A percentile compares a stretch with the other conserved stretches of the same genome.
Evolutionary conservation across 2,113 vertebrate species (phyloP).

Genomic region (Egretta garzetta): DNA sequence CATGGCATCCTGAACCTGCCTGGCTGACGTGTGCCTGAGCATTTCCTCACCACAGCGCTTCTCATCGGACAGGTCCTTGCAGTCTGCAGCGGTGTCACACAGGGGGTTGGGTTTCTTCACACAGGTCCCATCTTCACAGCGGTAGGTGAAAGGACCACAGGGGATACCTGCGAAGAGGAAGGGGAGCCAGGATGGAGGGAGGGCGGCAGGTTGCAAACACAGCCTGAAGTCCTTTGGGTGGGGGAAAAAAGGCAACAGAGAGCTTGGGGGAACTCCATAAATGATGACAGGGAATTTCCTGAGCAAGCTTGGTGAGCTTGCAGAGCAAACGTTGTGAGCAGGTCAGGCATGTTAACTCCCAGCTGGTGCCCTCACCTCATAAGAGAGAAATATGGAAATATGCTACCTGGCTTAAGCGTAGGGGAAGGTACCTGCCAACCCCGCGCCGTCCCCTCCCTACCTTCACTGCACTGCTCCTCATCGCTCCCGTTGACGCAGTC

Average conservation of each 20-base stretch:
- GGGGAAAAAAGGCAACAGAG: not conserved
- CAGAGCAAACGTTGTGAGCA: not conserved
- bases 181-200: not conserved
- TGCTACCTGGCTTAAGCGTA: fast-evolving
- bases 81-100: constrained; percentile 86
- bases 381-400: not conserved
- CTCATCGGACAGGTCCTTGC: constrained; percentile 89
- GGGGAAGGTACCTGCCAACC: not conserved
- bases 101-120: constrained; percentile 90
- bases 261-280: not conserved
- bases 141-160: constrained; percentile 87
- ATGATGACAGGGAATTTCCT: not conserved
- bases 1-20: not conserved
- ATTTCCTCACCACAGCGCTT: constrained; percentile 83
- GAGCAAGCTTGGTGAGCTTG: not conserved
- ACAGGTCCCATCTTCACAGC: constrained; percentile 88
- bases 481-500: constrained; percentile 86
- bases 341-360: not conserved
- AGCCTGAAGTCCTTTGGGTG: not conserved
- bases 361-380: not conserved
- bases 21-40: not conserved
- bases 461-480: constrained; percentile 84
- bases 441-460: constrained; percentile 50
- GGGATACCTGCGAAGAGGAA: constrained; percentile 74
- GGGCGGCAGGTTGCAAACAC: not conserved